These are phyloP conservation scores for Oophaga sylvatica DNA, from an alignment of 2,797 vertebrate species.

Conservation along the genomic window DNA sequence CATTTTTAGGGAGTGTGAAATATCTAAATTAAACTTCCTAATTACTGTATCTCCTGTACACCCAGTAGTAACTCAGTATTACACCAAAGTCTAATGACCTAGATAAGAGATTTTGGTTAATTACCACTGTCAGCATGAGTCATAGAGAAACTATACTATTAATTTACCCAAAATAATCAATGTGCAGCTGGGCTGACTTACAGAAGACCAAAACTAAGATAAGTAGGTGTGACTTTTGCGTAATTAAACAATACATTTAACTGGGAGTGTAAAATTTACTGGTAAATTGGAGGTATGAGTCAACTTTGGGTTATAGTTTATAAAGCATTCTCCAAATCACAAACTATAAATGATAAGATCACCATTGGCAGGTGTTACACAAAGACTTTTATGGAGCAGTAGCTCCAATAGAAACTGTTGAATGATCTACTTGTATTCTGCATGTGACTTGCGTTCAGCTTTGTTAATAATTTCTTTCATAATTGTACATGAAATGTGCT, in stretches of 20 bases:
- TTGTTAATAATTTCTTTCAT: no score
- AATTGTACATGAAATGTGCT: no score
- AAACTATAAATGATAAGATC: not conserved
- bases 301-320: not conserved
- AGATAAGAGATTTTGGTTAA: not conserved
- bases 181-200: not conserved
- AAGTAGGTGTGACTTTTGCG: not conserved
- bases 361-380: not conserved
- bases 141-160: not conserved
- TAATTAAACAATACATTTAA: not conserved
- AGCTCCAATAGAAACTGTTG: no score
- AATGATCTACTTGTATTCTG: no score
- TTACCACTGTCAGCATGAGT: not conserved
- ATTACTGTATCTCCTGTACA: not conserved
- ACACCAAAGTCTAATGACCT: not conserved
- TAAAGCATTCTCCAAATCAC: not conserved
- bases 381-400: not conserved
- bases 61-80: not conserved
- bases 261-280: not conserved
- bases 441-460: no score
- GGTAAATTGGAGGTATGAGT: not conserved
- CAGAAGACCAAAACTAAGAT: not conserved
- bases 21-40: not conserved
- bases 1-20: not conserved
- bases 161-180: not conserved